Evolutionary conservation across 2,888 invertebrate species (phyloP).

Genomic region (Eumacrocentrus americanus): DNA sequence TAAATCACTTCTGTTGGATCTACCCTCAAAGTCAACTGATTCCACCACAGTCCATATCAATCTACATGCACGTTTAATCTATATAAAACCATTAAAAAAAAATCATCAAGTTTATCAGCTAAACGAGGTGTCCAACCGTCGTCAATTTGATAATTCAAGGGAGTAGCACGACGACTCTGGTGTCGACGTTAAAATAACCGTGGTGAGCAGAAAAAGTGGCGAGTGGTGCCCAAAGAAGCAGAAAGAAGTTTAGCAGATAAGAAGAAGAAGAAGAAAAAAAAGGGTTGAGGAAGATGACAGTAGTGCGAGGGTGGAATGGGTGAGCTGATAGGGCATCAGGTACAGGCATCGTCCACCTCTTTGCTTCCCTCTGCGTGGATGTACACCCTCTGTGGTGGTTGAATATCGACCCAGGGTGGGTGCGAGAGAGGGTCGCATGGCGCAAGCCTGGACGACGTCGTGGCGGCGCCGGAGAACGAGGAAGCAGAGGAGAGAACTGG

Average conservation of each 20-base stretch:
- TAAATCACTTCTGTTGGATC: too few relatives aligned
- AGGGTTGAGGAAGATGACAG: neutral
- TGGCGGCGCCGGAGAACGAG: constrained; percentile 44
- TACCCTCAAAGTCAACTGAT: too few relatives aligned
- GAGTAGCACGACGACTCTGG: too few relatives aligned
- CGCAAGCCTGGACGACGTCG: constrained; percentile 55
- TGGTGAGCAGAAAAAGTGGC: neutral
- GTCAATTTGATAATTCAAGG: too few relatives aligned
- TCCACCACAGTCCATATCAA: too few relatives aligned
- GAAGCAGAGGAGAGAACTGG: constrained; percentile 49
- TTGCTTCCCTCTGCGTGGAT: neutral
- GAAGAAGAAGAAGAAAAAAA: neutral
- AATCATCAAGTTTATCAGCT: too few relatives aligned
- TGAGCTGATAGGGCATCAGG: neutral
- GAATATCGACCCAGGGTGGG: constrained; percentile 60
- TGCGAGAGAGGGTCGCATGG: constrained; percentile 47
- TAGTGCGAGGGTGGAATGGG: neutral
- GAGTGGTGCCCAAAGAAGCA: neutral
- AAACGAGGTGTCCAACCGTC: too few relatives aligned
- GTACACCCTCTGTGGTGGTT: constrained; percentile 42
- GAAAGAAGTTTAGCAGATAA: neutral
- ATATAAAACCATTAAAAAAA: too few relatives aligned
- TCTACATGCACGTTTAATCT: too few relatives aligned
- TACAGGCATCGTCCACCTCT: neutral
- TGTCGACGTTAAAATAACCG: too few relatives aligned